Base-by-base conservation (phyloP, 2,113 vertebrate species). In the Oceanodroma tethys region DNA sequence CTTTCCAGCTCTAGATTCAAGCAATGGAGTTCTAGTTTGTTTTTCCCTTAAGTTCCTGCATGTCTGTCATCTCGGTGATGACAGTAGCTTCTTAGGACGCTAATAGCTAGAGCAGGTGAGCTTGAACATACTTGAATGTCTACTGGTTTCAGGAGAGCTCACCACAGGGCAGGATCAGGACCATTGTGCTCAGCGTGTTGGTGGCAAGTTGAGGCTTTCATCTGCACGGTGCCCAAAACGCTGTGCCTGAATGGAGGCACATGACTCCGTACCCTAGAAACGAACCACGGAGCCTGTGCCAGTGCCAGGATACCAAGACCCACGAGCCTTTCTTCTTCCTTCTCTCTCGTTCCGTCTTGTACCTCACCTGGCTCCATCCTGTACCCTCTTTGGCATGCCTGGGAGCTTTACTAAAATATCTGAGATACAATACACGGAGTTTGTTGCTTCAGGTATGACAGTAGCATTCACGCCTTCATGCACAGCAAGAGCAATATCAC, bases 271-370 rank as follows among this genome's bases (percentile, higher is more conserved):
- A 6, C 1, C 14, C 26, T 55, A 65, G 30, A 32, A 58, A 32
- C 1, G 0, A 48, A 36, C 9, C 11, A 0, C 2, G 12, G 47
- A 7, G 15, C 4, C 17, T 14, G 34, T 86, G 86, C 56, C 18
- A 26, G 29, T 38, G 45, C 34, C 27, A 32, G 66, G 29, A 13
- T 38, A 19, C 32, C 50, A 45, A 36, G 34, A 53, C 11, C 30
- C 47, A n/a, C 0, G 1, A 53, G n/a, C 18, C 13, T 53, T 66
- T 78, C 58, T 45, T 83, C 50, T 58, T 78, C 34, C 38, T 38
- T n/a, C 27, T 20, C 5, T n/a, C 29, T 59, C 6, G 3, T 78
- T 72, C 27, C 20, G 11, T 19, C 47, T 67, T n/a, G 14, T 55
- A 68, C 40, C 12, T 62, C 30, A 21, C 23, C 30, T 56, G 48